A percentile compares a stretch with the other conserved stretches of the same genome.
These are phyloP conservation scores for Coendou prehensilis DNA, from an alignment of 2,797 vertebrate species.

Conservation along the genomic window DNA sequence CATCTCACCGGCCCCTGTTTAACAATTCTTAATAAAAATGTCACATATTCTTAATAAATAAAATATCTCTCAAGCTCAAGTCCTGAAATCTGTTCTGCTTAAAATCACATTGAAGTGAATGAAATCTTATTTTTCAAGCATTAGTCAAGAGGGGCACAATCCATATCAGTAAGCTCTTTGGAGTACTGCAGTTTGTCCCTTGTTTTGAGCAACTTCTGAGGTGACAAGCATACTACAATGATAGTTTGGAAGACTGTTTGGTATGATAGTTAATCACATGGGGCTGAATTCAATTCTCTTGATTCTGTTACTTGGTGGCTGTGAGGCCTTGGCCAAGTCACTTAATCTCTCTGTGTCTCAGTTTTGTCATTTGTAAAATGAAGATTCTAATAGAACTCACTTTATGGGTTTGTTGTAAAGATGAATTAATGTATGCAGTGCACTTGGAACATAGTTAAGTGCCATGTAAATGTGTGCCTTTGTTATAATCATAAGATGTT, in stretches of 20 bases:
- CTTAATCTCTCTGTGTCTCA: constrained; percentile 42
- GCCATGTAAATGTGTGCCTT: neutral
- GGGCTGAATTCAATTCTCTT: neutral
- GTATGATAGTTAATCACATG: constrained; percentile 38
- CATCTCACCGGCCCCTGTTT: neutral
- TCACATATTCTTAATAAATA: constrained; percentile 68
- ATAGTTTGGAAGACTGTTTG: constrained; percentile 4
- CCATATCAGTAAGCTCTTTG: constrained; percentile 39
- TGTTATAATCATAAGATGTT: constrained; percentile 35
- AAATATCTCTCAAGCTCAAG: constrained; percentile 38
- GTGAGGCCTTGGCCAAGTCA: constrained; percentile 10
- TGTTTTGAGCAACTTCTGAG: constrained; percentile 49
- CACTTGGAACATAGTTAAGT: constrained; percentile 36
- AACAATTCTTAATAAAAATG: constrained; percentile 61
- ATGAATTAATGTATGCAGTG: constrained; percentile 40
- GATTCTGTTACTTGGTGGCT: constrained; percentile 59
- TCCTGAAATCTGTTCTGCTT: constrained; percentile 45
- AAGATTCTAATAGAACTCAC: constrained; percentile 27
- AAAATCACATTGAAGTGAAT: constrained; percentile 62
- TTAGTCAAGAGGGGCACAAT: constrained; percentile 49
- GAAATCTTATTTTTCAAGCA: constrained; percentile 34
- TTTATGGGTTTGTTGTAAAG: neutral
- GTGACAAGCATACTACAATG: neutral
- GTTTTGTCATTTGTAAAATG: constrained; percentile 62
- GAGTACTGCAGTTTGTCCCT: neutral